Evolutionary conservation across 2,888 invertebrate species (phyloP).

Genomic region (Erebia aethiops): DNA sequence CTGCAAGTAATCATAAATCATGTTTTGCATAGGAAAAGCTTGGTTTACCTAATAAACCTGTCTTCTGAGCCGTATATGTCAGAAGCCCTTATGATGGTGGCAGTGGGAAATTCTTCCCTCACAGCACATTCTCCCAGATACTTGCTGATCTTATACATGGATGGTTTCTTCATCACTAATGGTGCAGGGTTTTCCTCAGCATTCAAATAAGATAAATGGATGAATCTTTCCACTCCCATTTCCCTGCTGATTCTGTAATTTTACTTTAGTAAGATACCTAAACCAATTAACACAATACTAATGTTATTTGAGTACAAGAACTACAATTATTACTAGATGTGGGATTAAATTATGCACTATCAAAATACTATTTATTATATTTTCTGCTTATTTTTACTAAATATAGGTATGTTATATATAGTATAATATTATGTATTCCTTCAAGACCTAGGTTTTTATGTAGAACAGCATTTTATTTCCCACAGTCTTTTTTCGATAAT

Average conservation of each 20-base stretch:
- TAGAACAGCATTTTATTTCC: too few relatives aligned
- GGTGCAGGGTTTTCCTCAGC: slow-evolving; percentile 87
- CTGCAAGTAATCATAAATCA: too few relatives aligned
- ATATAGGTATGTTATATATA: too few relatives aligned
- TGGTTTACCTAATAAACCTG: slow-evolving; percentile 87
- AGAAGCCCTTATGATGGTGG: slow-evolving; percentile 96
- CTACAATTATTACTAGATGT: too few relatives aligned
- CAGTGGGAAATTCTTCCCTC: slow-evolving; percentile 96
- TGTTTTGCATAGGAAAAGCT: slow-evolving; percentile 44
- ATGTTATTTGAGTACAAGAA: too few relatives aligned
- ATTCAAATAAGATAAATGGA: slow-evolving; percentile 96
- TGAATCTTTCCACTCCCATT: slow-evolving; percentile 93
- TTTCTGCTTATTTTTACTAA: too few relatives aligned
- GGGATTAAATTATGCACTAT: too few relatives aligned
- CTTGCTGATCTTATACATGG: slow-evolving; percentile 90
- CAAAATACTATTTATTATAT: too few relatives aligned
- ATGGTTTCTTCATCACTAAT: slow-evolving; percentile 87
- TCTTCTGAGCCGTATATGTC: slow-evolving; percentile 96
- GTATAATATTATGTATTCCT: too few relatives aligned
- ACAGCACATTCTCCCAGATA: slow-evolving; percentile 95
- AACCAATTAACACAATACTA: too few relatives aligned
- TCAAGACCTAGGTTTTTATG: too few relatives aligned
- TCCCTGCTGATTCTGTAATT: slow-evolving; percentile 82
- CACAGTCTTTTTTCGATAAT: too few relatives aligned
- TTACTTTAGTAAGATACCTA: not conserved